phyloP scores from a whole-genome alignment of 2,113 vertebrate genomes.

The Gallinago jamesoni region DNA sequence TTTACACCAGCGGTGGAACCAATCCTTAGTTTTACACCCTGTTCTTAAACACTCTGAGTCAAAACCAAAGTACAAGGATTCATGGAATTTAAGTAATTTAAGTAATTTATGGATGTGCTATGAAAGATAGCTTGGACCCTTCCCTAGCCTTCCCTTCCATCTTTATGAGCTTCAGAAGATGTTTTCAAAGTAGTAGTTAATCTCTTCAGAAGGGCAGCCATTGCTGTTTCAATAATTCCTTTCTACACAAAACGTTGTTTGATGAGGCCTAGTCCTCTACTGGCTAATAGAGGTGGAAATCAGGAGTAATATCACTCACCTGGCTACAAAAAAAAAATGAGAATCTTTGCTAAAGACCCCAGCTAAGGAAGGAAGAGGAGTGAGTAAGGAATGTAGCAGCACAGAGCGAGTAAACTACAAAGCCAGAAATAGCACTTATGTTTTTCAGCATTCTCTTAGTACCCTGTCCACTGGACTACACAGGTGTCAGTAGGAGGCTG shows the following conservation, averaged over 20 bases:
- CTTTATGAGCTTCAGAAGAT: background rate
- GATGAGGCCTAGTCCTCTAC: background rate
- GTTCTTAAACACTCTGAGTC: slow-evolving; percentile 38
- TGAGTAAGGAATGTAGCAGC: background rate
- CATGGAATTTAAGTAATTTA: background rate
- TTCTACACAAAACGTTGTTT: background rate
- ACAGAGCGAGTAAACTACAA: background rate
- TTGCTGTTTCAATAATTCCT: background rate
- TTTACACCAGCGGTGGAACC: background rate
- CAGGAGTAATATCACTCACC: background rate
- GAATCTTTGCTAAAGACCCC: background rate
- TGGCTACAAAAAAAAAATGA: background rate
- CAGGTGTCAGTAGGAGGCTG: background rate
- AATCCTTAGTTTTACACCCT: slow-evolving; percentile 14
- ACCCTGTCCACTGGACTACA: background rate
- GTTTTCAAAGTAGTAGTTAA: background rate
- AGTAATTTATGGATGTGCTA: background rate
- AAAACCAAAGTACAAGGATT: background rate
- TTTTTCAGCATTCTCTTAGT: background rate
- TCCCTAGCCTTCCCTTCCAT: background rate
- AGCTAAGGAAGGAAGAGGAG: background rate
- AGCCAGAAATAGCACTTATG: background rate
- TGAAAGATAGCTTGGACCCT: background rate
- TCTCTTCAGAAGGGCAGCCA: background rate
- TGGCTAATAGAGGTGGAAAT: background rate